A percentile compares a stretch with the other conserved stretches of the same genome.
These are phyloP conservation scores for Latheticus oryzae DNA, from an alignment of 2,888 invertebrate species.

Conservation along the genomic window DNA sequence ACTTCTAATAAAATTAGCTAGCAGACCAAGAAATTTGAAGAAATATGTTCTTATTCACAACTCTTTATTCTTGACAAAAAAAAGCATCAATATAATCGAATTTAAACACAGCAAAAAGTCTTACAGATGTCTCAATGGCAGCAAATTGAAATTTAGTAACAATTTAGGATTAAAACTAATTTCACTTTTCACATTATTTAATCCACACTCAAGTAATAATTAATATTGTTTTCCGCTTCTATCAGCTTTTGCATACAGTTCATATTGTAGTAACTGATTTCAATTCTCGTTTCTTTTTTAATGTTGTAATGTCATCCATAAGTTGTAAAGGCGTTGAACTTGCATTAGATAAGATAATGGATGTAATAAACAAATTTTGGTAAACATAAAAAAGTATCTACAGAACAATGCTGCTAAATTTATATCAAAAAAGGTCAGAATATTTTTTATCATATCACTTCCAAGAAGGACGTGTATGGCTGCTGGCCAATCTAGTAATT, in stretches of 20 bases:
- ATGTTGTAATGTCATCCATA: slow-evolving; percentile 19
- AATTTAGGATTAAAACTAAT: background rate
- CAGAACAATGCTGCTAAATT: slow-evolving; percentile 24
- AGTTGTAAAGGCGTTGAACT: slow-evolving; percentile 39
- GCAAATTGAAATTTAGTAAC: no score
- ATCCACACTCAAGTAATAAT: no score
- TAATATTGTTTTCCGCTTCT: no score
- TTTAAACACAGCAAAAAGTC: slow-evolving; percentile 1
- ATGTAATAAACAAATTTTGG: slow-evolving; percentile 32
- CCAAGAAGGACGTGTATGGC: slow-evolving; percentile 25
- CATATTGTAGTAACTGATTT: no score
- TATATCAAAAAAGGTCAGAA: slow-evolving; percentile 27
- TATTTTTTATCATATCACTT: slow-evolving; percentile 23
- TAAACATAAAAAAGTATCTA: slow-evolving; percentile 35
- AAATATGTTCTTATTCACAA: no score
- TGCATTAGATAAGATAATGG: slow-evolving; percentile 33
- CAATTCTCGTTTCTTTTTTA: no score
- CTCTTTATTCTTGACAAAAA: background rate
- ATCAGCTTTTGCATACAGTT: no score
- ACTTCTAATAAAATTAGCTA: no score
- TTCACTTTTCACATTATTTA: no score
- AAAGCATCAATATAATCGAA: background rate
- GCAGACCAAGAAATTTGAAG: no score
- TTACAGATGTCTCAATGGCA: no score
- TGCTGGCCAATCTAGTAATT: slow-evolving; percentile 13